These are phyloP conservation scores for Euwallacea similis DNA, from an alignment of 1,140 invertebrate genomes.

Conservation along the genomic window DNA sequence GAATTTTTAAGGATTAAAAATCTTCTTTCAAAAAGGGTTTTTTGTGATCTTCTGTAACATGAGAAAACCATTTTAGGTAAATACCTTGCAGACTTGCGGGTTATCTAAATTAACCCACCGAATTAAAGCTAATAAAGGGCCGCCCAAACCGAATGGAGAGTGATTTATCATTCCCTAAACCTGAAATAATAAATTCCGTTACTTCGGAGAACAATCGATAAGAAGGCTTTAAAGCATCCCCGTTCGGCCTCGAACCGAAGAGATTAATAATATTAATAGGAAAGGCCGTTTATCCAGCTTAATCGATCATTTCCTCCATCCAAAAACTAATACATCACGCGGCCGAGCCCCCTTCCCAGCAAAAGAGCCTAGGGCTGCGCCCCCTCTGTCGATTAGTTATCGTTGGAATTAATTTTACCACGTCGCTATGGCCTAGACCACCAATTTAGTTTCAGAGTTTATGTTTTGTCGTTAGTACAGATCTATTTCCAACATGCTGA, in stretches of 20 bases:
- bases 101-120: too few species aligned
- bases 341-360: not conserved
- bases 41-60: too few species aligned
- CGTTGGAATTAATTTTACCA: conserved; percentile 24
- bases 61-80: too few species aligned
- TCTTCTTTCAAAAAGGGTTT: too few species aligned
- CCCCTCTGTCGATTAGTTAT: conserved; percentile 29
- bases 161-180: conserved; percentile 2
- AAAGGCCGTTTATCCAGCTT: conserved; percentile 12
- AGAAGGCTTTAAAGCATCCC: conserved; percentile 4
- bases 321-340: conserved; percentile 30
- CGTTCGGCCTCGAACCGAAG: conserved; percentile 7
- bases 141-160: not conserved
- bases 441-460: conserved; percentile 19
- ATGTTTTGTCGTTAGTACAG: conserved; percentile 15
- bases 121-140: too few species aligned
- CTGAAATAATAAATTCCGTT: conserved; percentile 1
- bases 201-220: not conserved
- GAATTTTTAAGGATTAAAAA: too few species aligned
- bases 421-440: conserved; percentile 13
- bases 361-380: not conserved
- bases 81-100: too few species aligned
- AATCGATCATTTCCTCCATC: conserved; percentile 28
- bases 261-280: conserved; percentile 21
- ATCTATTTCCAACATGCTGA: not conserved